A percentile compares a stretch with the other conserved stretches of the same genome.
Evolutionary conservation across 2,797 vertebrate genomes (phyloP).

Genomic region (Gallinago stenura): DNA sequence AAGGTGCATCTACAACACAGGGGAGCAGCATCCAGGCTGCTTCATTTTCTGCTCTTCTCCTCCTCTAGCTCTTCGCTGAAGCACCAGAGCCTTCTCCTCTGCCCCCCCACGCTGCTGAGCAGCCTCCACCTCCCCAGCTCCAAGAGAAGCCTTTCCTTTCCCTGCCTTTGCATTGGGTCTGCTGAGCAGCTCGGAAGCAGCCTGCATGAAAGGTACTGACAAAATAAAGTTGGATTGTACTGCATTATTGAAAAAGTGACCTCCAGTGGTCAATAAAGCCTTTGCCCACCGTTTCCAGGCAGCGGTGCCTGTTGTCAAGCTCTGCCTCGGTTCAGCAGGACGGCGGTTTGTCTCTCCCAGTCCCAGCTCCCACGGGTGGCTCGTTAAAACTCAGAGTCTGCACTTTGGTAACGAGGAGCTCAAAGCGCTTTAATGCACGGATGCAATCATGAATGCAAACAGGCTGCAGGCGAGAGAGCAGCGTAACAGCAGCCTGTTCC

Average conservation of each 20-base stretch:
- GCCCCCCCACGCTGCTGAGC: neutral
- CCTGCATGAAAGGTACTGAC: constrained; percentile 75
- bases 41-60: neutral
- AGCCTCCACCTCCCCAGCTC: constrained; percentile 31
- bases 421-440: constrained; percentile 36
- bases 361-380: constrained; percentile 42
- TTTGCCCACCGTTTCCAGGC: constrained; percentile 77
- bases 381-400: constrained; percentile 45
- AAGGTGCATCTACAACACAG: neutral
- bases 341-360: neutral
- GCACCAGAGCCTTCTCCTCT: neutral
- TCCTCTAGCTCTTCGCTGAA: neutral
- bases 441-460: constrained; percentile 48
- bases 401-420: constrained; percentile 55
- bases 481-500: neutral
- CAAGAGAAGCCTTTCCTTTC: neutral
- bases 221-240: constrained; percentile 80
- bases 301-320: constrained; percentile 67
- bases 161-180: neutral
- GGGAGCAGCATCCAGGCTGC: neutral
- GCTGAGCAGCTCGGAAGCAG: constrained; percentile 43
- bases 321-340: constrained; percentile 45
- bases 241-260: constrained; percentile 81
- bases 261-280: constrained; percentile 78
- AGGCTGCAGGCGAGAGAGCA: constrained; percentile 36